Evolutionary conservation across 1,140 invertebrate species (phyloP), one percentile per base, ranked within the genome.

Genomic region (Drosophila grimshawi): DNA sequence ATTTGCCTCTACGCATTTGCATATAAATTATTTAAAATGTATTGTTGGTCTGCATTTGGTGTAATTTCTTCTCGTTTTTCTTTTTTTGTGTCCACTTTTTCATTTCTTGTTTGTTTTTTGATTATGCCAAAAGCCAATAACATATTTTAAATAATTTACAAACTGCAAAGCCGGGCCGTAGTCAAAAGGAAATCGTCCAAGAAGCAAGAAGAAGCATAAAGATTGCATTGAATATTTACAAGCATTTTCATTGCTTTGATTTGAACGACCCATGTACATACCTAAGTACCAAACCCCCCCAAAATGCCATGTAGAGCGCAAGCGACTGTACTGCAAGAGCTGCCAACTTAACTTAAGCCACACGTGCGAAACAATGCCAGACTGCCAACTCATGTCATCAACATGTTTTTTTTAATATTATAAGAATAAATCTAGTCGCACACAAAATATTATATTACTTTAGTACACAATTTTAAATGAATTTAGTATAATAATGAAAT

Each of bases 201-300:
- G 33, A 59, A 32, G 10, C 41, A 68, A 52, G 11, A 76, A 46
- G 11, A 55, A 72, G 32, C 33, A 82, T 63, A 48, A 62, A 79
- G 65, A 89, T 79, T 90, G 85, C 85, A 89, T 86, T 90, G 85
- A 89, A 89, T 89, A 89, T 90, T 90, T 85, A 89, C 85, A 90
- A 81, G 85, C 85, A 89, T 90, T 89, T 89, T 89, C 85, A 86
- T 89, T 85, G 78, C 85, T 85, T 89, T 89, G 86, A 89, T 88
- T 81, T 88, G 68, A 80, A 80, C 80, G 80, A 88, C 85, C 83
- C 52, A 11, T 27, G 59, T 41, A 67, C 48, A 55, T 29, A 43
- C 51, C 37, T 43, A 45, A 41, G 29, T 67, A 62, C 27, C 3
- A n/a, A 53, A 7, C 41, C 49, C 30, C 52, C 46, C 29, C 33